Conservation (phyloP, 2,797 vertebrate species). For the Crypturellus tataupa region DNA sequence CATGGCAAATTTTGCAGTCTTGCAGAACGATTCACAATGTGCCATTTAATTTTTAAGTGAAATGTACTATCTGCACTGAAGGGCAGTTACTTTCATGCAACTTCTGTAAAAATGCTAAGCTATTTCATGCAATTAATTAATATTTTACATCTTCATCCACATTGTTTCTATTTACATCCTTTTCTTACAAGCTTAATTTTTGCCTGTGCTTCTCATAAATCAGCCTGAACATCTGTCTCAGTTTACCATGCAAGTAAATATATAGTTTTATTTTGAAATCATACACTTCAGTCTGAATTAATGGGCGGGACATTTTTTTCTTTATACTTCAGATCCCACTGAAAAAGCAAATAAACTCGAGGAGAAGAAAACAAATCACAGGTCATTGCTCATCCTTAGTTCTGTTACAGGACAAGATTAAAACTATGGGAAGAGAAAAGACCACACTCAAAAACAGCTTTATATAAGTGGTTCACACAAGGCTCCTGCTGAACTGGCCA, state of each 20-base stretch:
- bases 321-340: not conserved
- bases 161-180: not conserved
- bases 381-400: not conserved
- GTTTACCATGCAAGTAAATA: not conserved
- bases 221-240: not conserved
- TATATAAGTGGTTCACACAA: not conserved
- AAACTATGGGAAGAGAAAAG: not conserved
- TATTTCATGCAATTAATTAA: not conserved
- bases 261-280: constrained; percentile 17
- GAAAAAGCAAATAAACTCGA: not conserved
- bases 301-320: not conserved
- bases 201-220: not conserved
- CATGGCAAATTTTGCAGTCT: not conserved
- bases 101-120: not conserved
- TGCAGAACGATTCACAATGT: not conserved
- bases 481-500: not conserved
- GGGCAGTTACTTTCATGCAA: not conserved
- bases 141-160: not conserved
- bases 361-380: not conserved
- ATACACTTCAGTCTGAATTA: not conserved
- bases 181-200: not conserved
- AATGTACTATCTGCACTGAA: not conserved
- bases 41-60: not conserved
- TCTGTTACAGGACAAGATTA: not conserved
- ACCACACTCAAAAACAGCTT: not conserved